A percentile compares a stretch with the other conserved stretches of the same genome.
phyloP scores from a whole-genome alignment of 2,113 vertebrate genomes.

The Indicator maculatus region DNA sequence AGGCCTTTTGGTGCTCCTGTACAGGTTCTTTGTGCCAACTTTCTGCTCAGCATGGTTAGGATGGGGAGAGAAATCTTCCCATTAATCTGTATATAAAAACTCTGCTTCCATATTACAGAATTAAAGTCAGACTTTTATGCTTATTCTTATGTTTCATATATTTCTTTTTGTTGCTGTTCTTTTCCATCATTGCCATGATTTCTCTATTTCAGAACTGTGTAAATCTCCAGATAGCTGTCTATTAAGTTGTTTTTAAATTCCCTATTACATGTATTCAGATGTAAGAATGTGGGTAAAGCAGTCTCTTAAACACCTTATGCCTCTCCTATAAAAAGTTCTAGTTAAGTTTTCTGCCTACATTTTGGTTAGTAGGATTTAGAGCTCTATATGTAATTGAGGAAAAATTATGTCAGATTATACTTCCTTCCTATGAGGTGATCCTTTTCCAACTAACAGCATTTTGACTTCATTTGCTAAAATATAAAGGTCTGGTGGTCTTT shows the following conservation, averaged over 20 bases:
- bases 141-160: neutral
- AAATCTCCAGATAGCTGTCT: neutral
- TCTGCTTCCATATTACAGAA: neutral
- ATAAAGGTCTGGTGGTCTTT: neutral
- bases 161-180: neutral
- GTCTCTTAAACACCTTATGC: neutral
- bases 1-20: neutral
- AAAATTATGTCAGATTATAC: neutral
- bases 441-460: neutral
- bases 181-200: neutral
- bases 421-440: neutral
- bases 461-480: neutral
- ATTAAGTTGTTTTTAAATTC: fast-evolving
- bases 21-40: neutral
- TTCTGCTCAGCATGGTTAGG: neutral
- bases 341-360: fast-evolving
- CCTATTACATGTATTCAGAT: neutral
- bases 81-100: neutral
- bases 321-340: neutral
- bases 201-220: neutral
- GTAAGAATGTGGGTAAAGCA: neutral
- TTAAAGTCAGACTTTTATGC: neutral
- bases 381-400: neutral
- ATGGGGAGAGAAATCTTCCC: neutral
- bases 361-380: neutral